phyloP scores from a whole-genome alignment of 2,888 invertebrate genomes.

The Steinernema carpocapsae region DNA sequence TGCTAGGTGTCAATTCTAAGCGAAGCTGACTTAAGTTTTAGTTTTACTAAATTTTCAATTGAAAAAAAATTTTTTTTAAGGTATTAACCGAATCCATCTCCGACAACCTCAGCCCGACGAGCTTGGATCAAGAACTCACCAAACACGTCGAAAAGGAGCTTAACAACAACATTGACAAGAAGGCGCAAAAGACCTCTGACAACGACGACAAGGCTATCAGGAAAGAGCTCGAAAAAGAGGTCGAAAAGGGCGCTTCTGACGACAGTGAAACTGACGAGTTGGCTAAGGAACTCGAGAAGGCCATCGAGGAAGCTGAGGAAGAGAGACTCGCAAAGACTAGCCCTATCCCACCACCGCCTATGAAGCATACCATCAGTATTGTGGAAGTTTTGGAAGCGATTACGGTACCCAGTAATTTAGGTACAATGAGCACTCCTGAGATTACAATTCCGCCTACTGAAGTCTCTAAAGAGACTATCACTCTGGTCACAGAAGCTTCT shows the following conservation, averaged over 20 bases:
- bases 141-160: neutral
- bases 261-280: constrained; percentile 4
- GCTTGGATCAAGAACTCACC: neutral
- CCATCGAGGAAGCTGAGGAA: constrained; percentile 2
- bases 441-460: neutral
- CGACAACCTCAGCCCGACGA: neutral
- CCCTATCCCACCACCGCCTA: neutral
- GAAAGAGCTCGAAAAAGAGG: constrained; percentile 47
- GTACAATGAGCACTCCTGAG: too few relatives aligned
- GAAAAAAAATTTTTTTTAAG: neutral
- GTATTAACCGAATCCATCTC: neutral
- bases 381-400: neutral
- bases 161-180: neutral
- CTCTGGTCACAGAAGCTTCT: neutral
- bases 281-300: constrained; percentile 15
- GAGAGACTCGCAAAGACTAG: neutral
- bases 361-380: neutral
- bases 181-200: neutral
- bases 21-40: too few relatives aligned
- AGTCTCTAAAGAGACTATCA: neutral
- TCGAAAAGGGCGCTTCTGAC: constrained; percentile 4
- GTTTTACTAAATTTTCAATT: neutral
- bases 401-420: neutral
- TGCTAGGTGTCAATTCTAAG: too few relatives aligned
- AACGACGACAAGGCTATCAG: constrained; percentile 45